A percentile compares a stretch with the other conserved stretches of the same genome.
phyloP scores from a whole-genome alignment of 2,113 vertebrate species.

The Seriola dumerili region DNA sequence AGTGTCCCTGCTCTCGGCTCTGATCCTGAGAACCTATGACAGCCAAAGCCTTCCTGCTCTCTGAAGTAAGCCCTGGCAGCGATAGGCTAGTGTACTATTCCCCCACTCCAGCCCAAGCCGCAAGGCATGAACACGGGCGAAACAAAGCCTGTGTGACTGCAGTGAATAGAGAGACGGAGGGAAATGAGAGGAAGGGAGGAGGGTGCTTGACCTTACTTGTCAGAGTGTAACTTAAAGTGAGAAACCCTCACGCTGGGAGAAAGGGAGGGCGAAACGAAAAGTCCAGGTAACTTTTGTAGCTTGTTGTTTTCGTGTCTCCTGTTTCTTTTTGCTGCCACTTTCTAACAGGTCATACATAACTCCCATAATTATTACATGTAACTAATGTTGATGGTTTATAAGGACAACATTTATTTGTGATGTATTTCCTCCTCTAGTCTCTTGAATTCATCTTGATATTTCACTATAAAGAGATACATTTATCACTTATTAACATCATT shows the following conservation, averaged over 20 bases:
- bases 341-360: neutral
- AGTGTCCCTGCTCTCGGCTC: constrained; percentile 73
- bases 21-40: constrained; percentile 77
- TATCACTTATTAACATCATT: neutral
- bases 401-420: neutral
- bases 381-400: neutral
- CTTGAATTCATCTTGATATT: neutral
- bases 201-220: constrained; percentile 61
- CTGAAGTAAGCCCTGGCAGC: constrained; percentile 70
- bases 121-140: constrained; percentile 49
- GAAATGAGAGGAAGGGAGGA: constrained; percentile 41
- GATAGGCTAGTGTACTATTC: constrained; percentile 67
- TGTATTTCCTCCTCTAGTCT: neutral
- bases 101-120: constrained; percentile 36
- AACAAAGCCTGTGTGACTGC: constrained; percentile 68
- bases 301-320: neutral
- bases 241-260: neutral
- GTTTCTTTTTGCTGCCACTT: neutral
- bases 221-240: constrained; percentile 42
- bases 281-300: neutral
- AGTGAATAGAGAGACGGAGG: constrained; percentile 40
- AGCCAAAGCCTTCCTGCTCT: constrained; percentile 70
- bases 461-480: neutral
- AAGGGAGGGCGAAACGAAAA: neutral
- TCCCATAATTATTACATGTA: neutral